phyloP scores from a whole-genome alignment of 2,113 vertebrate species.

The Heliornis fulica region DNA sequence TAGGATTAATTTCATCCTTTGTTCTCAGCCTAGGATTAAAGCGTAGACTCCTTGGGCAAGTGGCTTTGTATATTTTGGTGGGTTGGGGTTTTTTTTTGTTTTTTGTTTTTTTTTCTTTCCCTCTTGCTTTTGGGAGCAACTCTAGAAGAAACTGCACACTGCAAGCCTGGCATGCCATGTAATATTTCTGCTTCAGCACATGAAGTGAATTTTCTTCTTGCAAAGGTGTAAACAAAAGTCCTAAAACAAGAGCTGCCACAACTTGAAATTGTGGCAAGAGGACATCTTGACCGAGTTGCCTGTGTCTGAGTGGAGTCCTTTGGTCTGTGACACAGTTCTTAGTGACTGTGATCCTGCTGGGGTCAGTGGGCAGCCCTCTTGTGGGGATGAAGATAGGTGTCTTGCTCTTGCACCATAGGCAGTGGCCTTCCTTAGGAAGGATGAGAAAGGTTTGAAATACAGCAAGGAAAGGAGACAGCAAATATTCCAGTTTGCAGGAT shows the following conservation, averaged over 20 bases:
- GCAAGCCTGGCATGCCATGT: background rate
- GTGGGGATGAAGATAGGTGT: background rate
- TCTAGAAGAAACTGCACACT: background rate
- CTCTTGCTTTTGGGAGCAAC: background rate
- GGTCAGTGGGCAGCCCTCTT: accelerated
- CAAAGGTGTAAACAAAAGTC: background rate
- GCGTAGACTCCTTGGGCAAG: background rate
- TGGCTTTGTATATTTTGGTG: no score
- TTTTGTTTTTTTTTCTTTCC: no score
- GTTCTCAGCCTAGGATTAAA: background rate
- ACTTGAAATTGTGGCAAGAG: background rate
- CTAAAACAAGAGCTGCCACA: background rate
- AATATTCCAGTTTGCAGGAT: background rate
- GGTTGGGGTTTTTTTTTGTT: no score
- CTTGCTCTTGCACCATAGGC: accelerated
- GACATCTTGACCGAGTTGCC: background rate
- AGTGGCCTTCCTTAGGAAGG: background rate
- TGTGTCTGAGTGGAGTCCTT: background rate
- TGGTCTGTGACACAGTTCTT: background rate
- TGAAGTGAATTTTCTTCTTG: background rate
- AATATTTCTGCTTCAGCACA: background rate
- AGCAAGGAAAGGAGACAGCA: background rate
- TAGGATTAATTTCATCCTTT: background rate
- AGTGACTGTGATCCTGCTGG: background rate
- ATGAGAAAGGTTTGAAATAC: background rate